Conservation (phyloP, 92 coral and sea anemone species). For the Porites evermanni region DNA sequence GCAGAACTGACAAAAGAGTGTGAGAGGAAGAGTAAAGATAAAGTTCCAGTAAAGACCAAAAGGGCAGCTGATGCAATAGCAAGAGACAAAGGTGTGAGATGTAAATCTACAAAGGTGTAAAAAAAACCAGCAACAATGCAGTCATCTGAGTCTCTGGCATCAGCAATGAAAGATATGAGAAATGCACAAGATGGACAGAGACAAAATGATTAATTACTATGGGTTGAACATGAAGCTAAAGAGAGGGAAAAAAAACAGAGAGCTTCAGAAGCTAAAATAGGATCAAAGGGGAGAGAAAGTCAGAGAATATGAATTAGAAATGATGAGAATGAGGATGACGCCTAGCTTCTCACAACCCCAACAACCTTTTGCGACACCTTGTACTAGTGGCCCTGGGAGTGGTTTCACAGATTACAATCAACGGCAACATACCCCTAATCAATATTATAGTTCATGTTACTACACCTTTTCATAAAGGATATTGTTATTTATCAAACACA, state of each 20-base stretch:
- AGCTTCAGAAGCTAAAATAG: background rate
- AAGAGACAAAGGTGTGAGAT: slow-evolving; percentile 10
- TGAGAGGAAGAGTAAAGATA: background rate
- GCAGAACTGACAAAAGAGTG: background rate
- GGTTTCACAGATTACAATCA: no score
- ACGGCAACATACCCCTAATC: no score
- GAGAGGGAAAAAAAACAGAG: slow-evolving; percentile 12
- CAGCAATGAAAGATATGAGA: slow-evolving; percentile 3
- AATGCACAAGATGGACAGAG: slow-evolving; percentile 16
- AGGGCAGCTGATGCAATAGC: slow-evolving; percentile 11
- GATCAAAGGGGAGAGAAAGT: slow-evolving; percentile 23
- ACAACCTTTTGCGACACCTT: slow-evolving; percentile 14
- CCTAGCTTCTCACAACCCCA: background rate
- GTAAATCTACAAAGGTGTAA: slow-evolving; percentile 6
- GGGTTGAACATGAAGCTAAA: slow-evolving; percentile 31
- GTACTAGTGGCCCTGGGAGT: background rate
- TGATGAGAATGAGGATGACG: slow-evolving; percentile 24
- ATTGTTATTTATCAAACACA: no score
- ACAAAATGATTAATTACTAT: background rate
- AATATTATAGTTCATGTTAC: no score
- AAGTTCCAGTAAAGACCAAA: background rate
- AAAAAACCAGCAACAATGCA: background rate
- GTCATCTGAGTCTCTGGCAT: slow-evolving; percentile 23
- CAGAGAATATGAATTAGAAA: slow-evolving; percentile 21
- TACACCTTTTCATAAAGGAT: no score